These are phyloP conservation scores for Siphlonurus alternatus DNA, from an alignment of 2,888 invertebrate genomes.

Conservation along the genomic window DNA sequence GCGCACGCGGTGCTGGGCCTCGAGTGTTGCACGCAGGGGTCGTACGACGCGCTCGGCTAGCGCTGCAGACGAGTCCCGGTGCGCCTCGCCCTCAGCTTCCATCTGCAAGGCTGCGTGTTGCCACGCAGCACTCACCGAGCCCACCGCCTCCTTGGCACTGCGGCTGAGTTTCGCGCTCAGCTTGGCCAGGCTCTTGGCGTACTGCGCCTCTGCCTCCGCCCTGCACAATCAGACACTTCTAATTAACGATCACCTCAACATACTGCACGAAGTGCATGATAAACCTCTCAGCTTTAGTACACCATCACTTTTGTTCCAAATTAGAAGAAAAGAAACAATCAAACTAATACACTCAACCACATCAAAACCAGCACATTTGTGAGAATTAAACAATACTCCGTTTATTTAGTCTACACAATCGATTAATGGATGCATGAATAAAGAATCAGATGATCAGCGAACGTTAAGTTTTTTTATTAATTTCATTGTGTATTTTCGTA, in stretches of 20 bases:
- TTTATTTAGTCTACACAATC: no score
- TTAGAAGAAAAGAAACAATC: no score
- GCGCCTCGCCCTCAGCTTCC: conserved; percentile 81
- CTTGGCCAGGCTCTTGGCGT: conserved; percentile 79
- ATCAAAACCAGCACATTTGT: no score
- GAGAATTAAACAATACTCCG: no score
- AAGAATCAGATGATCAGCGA: no score
- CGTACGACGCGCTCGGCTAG: conserved; percentile 78
- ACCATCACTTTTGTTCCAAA: neutral
- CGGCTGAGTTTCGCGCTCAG: conserved; percentile 70
- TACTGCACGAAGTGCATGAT: neutral
- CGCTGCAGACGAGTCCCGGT: conserved; percentile 42
- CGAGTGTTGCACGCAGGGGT: conserved; percentile 59
- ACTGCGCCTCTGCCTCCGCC: conserved; percentile 77
- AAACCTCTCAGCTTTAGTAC: neutral
- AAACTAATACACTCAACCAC: no score
- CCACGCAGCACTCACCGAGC: conserved; percentile 74
- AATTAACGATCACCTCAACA: neutral
- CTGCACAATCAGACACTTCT: conserved; percentile 39
- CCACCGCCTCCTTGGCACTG: conserved; percentile 38
- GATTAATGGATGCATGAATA: no score
- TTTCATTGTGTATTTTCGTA: no score
- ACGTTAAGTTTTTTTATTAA: no score
- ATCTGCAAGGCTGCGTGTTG: conserved; percentile 80
- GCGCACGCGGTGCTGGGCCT: conserved; percentile 36